phyloP scores from a whole-genome alignment of 2,113 vertebrate genomes.

The Heterocephalus glaber region DNA sequence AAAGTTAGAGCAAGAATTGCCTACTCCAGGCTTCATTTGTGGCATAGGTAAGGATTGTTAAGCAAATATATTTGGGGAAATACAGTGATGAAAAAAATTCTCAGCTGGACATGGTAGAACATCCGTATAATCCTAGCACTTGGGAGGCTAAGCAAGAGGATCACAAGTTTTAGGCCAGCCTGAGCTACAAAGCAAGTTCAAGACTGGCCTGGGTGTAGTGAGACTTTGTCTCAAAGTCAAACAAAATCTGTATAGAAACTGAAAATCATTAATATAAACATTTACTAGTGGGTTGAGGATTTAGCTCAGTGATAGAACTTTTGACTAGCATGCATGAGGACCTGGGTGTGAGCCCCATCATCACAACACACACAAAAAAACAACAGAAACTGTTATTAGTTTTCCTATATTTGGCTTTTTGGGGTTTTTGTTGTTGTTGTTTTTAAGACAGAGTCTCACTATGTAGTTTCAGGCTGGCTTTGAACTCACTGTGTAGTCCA shows the following conservation, averaged over 20 bases:
- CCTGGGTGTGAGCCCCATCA: background rate
- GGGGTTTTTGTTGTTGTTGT: background rate
- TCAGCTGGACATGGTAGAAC: no score
- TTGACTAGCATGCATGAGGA: background rate
- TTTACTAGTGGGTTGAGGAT: background rate
- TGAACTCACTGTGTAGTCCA: background rate
- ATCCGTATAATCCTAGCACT: no score
- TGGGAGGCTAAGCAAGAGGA: no score
- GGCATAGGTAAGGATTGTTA: background rate
- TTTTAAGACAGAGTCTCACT: background rate
- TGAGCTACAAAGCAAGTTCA: background rate
- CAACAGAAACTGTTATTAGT: background rate
- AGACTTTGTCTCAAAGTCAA: background rate
- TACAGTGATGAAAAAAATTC: background rate
- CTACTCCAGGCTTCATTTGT: background rate
- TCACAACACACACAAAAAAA: background rate
- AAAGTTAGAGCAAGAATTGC: background rate
- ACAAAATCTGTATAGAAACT: background rate
- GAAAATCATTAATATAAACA: background rate
- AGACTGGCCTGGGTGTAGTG: background rate
- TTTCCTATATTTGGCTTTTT: background rate
- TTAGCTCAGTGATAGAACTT: background rate
- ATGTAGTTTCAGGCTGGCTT: background rate
- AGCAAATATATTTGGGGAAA: constrained; percentile 5
- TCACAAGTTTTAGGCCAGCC: no score